Percentiles rank a stretch among this genome's conserved stretches.
phyloP scores from a whole-genome alignment of 2,113 vertebrate genomes.

The Antidorcas marsupialis region DNA sequence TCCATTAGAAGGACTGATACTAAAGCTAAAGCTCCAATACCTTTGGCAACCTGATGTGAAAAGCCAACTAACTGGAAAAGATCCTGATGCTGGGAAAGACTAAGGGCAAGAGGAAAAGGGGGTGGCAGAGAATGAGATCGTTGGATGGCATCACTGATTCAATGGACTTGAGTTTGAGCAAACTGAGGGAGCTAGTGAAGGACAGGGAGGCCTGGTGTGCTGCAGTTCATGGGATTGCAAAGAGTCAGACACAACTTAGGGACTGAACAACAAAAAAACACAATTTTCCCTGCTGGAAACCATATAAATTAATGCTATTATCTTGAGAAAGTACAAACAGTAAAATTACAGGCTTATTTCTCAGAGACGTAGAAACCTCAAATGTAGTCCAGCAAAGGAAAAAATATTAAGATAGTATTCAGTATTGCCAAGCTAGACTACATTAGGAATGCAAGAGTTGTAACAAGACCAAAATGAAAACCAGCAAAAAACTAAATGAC shows the following conservation, averaged over 20 bases:
- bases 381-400: background rate
- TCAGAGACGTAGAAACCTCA: background rate
- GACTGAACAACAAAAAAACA: background rate
- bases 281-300: background rate
- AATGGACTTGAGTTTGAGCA: background rate
- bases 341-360: conserved; percentile 9
- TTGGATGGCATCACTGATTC: background rate
- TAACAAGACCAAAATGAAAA: background rate
- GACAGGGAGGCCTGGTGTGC: background rate
- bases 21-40: background rate
- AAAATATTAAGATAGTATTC: background rate
- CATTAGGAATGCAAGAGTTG: background rate
- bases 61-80: background rate
- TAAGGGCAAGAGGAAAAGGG: background rate
- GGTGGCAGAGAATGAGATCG: background rate
- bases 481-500: background rate
- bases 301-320: background rate
- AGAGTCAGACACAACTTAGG: background rate
- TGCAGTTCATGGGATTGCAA: background rate
- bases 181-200: background rate
- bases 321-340: background rate
- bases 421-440: background rate
- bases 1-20: background rate
- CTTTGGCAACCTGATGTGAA: background rate
- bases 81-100: background rate